Conservation (phyloP, 1,140 invertebrate genomes). For the Camponotus pennsylvanicus region DNA sequence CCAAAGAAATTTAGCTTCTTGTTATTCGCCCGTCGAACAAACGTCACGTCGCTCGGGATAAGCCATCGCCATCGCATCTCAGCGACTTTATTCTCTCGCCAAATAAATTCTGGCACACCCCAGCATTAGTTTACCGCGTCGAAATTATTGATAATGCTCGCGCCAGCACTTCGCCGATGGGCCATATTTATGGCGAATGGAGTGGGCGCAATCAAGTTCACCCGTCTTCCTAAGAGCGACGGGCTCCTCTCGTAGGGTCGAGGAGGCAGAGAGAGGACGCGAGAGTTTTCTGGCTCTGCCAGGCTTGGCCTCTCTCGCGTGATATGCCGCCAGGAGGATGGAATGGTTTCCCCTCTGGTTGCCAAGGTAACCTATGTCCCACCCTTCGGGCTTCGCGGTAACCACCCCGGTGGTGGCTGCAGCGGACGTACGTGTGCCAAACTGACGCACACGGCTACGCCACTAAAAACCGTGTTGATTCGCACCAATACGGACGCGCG, state of each 20-base stretch:
- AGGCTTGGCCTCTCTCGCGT: conserved; percentile 70
- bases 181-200: conserved; percentile 73
- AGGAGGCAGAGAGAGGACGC: conserved; percentile 64
- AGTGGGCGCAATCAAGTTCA: conserved; percentile 68
- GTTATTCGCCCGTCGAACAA: background rate
- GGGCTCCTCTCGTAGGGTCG: conserved; percentile 31
- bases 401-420: conserved; percentile 68
- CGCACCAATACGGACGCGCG: conserved; percentile 32
- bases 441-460: conserved; percentile 54
- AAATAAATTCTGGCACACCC: conserved; percentile 61
- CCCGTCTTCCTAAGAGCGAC: conserved; percentile 56
- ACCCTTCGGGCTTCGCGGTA: conserved; percentile 77
- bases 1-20: background rate
- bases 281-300: conserved; percentile 78
- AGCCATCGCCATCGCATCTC: background rate
- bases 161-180: conserved; percentile 57
- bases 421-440: conserved; percentile 61
- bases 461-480: conserved; percentile 63
- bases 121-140: conserved; percentile 62
- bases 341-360: conserved; percentile 84
- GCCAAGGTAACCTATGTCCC: conserved; percentile 84
- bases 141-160: conserved; percentile 73
- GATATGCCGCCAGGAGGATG: conserved; percentile 83
- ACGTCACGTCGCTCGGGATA: no score
- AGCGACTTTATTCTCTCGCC: conserved; percentile 11